Evolutionary conservation across 2,888 invertebrate genomes (phyloP), one percentile per base, ranked within the genome.

Genomic region (Tipula vernalis): DNA sequence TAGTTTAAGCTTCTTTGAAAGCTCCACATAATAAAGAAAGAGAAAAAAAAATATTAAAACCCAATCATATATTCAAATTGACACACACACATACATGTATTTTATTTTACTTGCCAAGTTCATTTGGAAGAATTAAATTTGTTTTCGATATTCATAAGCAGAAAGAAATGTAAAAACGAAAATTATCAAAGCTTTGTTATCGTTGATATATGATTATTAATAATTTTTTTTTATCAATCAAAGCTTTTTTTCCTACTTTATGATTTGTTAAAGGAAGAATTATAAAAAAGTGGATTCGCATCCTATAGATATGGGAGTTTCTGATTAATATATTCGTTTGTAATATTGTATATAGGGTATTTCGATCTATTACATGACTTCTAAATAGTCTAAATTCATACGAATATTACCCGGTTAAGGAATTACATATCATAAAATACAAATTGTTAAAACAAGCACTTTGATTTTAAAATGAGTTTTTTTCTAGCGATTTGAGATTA

Each of bases 1-100:
- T 71, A 71, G 71, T 71, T 71, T 71, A 71, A 71, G 71, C 71
- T 71, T 71, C 71, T 71, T 71, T 71, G 71, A 71, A 71, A 71
- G 71, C 71, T 71, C 18, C 4, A 10, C 71, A 71, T 71, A 18
- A 57, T 57, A 10, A 1, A 10, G 1, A 39, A 15, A 28, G 12
- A 10, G 3, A 51, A 0, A 51, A 6, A 15, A 15, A n/a, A 51
- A 51, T 28, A 71, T 71, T 71, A n/a, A 18, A 71, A 71, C 71
- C 71, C 71, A 71, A 71, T 71, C 71, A 71, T 28, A 10, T 71
- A 71, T 71, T 71, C 28, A 71, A 71, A 71, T 71, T 28, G 71
- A 71, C 28, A 71, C 71, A 28, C 18, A 71, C 71, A 18, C 71
- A 18, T 3, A 18, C 71, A 10, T 10, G 71, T 71, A 71, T 71